Evolutionary conservation across 2,888 invertebrate genomes (phyloP).

Genomic region (Miltochrista miniata): DNA sequence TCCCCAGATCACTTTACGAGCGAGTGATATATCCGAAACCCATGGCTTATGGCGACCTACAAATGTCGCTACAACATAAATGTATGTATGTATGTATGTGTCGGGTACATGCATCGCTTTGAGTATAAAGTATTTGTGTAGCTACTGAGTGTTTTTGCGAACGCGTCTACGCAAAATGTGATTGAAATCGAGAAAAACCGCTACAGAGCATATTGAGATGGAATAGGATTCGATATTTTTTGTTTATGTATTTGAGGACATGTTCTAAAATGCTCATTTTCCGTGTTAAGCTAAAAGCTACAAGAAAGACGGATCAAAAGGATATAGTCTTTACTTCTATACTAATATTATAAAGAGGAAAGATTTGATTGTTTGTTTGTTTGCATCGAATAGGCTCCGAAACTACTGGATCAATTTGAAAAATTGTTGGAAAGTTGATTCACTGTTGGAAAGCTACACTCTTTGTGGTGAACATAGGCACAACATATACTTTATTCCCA

Average conservation of each 20-base stretch:
- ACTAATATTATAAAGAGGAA: too few relatives aligned
- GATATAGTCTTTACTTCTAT: too few relatives aligned
- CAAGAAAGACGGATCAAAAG: too few relatives aligned
- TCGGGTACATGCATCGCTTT: constrained; percentile 1
- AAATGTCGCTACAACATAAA: neutral
- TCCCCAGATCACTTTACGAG: constrained; percentile 19
- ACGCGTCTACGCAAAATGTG: neutral
- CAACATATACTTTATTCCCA: too few relatives aligned
- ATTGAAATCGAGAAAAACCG: neutral
- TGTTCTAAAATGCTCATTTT: too few relatives aligned
- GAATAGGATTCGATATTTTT: neutral
- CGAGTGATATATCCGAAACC: constrained; percentile 6
- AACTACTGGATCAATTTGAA: too few relatives aligned
- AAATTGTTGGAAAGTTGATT: too few relatives aligned
- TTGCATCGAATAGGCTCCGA: too few relatives aligned
- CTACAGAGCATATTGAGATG: neutral
- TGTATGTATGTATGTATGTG: neutral
- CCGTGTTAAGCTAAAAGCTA: neutral
- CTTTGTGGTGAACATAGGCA: too few relatives aligned
- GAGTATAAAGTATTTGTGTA: constrained; percentile 5
- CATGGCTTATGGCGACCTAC: constrained; percentile 5
- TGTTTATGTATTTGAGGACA: neutral
- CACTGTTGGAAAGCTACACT: too few relatives aligned
- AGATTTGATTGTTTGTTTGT: too few relatives aligned
- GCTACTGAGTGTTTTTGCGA: neutral